These are phyloP conservation scores for Fregetta grallaria DNA, from an alignment of 2,113 vertebrate genomes.

Conservation along the genomic window DNA sequence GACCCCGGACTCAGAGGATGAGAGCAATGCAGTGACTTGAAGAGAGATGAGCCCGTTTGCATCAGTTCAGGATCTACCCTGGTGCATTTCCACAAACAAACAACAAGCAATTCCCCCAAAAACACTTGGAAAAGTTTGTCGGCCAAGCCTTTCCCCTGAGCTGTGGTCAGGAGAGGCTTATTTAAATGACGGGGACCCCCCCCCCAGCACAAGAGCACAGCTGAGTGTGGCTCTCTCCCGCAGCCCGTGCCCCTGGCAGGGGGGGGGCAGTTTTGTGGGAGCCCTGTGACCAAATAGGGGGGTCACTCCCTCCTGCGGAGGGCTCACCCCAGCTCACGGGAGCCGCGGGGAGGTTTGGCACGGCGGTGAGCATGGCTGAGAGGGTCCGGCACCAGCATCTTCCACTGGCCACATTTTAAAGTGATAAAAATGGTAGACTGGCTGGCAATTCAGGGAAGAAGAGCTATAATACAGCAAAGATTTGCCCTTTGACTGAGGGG, in stretches of 20 bases:
- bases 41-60: neutral
- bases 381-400: neutral
- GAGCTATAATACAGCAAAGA: neutral
- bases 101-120: neutral
- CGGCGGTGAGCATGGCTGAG: rapidly evolving
- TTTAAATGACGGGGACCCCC: neutral
- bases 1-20: neutral
- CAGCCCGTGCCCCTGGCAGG: neutral
- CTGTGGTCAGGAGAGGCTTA: neutral
- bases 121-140: rapidly evolving
- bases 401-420: neutral
- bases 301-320: neutral
- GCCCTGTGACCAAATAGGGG: neutral
- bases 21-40: neutral
- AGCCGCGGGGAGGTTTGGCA: rapidly evolving
- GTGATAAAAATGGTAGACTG: neutral
- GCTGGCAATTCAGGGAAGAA: neutral
- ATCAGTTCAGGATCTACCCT: neutral
- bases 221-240: neutral
- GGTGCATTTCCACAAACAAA: neutral
- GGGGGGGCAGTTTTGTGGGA: neutral
- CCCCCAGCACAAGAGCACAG: neutral
- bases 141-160: neutral
- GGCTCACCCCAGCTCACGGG: neutral
- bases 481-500: neutral